Percentiles rank a stretch among this genome's conserved stretches.
These are phyloP conservation scores for Clanis bilineata DNA, from an alignment of 2,888 invertebrate species.

Conservation along the genomic window DNA sequence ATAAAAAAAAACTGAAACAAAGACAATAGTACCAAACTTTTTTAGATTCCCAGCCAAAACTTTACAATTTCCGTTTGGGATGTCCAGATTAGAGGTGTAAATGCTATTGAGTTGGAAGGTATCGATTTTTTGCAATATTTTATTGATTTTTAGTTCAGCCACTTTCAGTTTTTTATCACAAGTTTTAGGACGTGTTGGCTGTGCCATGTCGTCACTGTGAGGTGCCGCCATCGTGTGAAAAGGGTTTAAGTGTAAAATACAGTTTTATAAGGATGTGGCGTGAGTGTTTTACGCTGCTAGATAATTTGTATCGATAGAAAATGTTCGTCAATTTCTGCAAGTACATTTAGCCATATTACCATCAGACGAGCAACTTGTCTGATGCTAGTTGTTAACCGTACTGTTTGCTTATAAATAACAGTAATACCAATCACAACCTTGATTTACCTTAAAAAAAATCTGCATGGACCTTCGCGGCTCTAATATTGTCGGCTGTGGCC, in stretches of 20 bases:
- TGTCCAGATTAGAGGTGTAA: constrained; percentile 47
- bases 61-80: constrained; percentile 19
- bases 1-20: constrained; percentile 29
- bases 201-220: constrained; percentile 42
- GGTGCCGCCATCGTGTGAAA: constrained; percentile 38
- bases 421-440: too few species aligned
- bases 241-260: constrained; percentile 25
- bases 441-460: too few species aligned
- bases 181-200: constrained; percentile 39
- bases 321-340: background rate
- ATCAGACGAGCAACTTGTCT: too few species aligned
- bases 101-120: constrained; percentile 50
- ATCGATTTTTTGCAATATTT: constrained; percentile 63
- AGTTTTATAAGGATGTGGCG: constrained; percentile 45
- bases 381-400: too few species aligned
- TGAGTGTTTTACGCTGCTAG: constrained; percentile 28
- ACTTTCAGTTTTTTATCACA: constrained; percentile 63
- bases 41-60: constrained; percentile 19
- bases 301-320: background rate
- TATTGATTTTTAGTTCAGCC: constrained; percentile 60
- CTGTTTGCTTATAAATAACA: too few species aligned
- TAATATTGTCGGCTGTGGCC: too few species aligned
- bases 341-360: too few species aligned
- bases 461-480: too few species aligned
- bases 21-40: constrained; percentile 18